Percentiles rank a stretch among this genome's conserved stretches.
Conservation (phyloP, 64 coral and sea anemone species). For the Stylophora pistillata region DNA sequence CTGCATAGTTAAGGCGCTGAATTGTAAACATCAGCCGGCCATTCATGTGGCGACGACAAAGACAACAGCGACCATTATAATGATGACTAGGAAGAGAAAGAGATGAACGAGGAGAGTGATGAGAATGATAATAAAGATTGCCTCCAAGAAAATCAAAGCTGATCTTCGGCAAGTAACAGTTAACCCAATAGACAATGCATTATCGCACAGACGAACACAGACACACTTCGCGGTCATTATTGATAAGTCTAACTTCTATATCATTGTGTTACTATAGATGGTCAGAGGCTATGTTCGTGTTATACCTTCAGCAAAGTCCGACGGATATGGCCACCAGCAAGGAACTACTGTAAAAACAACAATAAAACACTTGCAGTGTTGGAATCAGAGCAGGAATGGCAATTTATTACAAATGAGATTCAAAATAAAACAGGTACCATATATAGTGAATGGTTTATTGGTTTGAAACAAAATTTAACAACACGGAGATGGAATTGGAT, state of each 20-base stretch:
- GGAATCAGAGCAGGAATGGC: conserved; percentile 10
- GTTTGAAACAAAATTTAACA: not conserved
- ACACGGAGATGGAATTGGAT: not conserved
- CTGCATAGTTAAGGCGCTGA: no score
- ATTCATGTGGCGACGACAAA: no score
- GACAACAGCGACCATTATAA: no score
- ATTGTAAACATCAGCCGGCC: no score
- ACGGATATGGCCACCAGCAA: not conserved
- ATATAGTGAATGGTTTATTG: conserved; percentile 18
- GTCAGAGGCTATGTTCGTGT: not conserved
- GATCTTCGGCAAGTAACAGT: no score
- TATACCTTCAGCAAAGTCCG: not conserved
- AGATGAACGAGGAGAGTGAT: no score
- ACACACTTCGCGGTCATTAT: no score
- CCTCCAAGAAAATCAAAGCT: no score
- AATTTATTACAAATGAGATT: not conserved
- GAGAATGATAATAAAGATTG: no score
- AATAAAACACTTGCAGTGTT: conserved; percentile 8
- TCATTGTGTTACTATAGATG: not conserved
- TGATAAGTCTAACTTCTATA: not conserved
- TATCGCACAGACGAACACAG: no score
- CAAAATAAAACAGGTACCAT: not conserved
- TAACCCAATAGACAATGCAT: no score
- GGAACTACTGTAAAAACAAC: not conserved
- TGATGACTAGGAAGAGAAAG: no score